A percentile compares a stretch with the other conserved stretches of the same genome.
phyloP scores from a whole-genome alignment of 2,888 invertebrate genomes.

The Parapristionchus giblindavisi region DNA sequence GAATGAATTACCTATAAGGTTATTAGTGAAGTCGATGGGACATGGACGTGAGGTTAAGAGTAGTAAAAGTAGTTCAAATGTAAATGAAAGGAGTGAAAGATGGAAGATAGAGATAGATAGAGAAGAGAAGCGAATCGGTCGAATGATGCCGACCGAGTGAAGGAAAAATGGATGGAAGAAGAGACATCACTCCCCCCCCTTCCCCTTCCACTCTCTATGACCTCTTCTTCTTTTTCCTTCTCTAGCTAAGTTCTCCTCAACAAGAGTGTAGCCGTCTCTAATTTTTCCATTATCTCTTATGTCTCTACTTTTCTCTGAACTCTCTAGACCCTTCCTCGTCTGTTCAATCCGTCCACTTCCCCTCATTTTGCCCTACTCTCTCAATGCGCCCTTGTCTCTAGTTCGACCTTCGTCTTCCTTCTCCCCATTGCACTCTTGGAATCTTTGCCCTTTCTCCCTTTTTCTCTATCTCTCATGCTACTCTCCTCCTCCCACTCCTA shows the following conservation, averaged over 20 bases:
- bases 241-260: too few species aligned
- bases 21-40: background rate
- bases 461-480: background rate
- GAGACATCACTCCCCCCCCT: conserved; percentile 28
- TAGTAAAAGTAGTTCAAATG: background rate
- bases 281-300: background rate
- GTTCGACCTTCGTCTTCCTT: too few species aligned
- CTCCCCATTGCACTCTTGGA: background rate
- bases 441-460: background rate
- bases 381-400: too few species aligned
- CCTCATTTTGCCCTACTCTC: too few species aligned
- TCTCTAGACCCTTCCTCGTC: conserved; percentile 1
- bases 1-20: conserved; percentile 25
- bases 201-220: background rate
- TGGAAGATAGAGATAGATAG: conserved; percentile 6
- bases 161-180: background rate
- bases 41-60: background rate
- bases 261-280: too few species aligned
- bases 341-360: background rate
- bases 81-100: conserved; percentile 2
- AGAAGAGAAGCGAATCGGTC: background rate
- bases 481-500: background rate
- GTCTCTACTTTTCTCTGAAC: background rate
- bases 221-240: too few species aligned
- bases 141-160: background rate